Percentiles rank a stretch among this genome's conserved stretches.
Conservation (phyloP, 2,797 vertebrate species). For the Halcyon chelicuti region DNA sequence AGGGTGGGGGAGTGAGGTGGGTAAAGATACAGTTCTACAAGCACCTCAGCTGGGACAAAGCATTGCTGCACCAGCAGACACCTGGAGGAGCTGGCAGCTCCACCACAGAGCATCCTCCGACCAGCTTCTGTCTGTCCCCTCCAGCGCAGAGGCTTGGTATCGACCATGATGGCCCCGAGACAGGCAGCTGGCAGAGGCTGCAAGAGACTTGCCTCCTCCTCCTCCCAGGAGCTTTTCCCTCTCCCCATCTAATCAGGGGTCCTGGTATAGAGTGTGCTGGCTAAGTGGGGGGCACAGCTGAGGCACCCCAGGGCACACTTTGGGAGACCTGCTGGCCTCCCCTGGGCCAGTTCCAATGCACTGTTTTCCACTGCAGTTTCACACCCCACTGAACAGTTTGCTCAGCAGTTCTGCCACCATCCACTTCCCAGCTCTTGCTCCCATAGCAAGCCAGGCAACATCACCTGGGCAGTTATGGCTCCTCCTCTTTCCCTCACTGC, state of each 20-base stretch:
- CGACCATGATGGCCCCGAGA: neutral
- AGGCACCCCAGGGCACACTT: neutral
- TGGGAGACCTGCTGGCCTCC: accelerated
- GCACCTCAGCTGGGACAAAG: neutral
- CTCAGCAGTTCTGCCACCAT: neutral
- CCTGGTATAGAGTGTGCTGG: accelerated
- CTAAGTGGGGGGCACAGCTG: accelerated
- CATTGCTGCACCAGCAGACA: neutral
- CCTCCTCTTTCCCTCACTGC: neutral
- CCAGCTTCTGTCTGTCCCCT: neutral
- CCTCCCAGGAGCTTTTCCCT: neutral
- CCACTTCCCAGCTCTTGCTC: neutral
- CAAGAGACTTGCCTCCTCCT: neutral
- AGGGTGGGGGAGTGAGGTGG: no score
- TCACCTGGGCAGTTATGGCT: neutral
- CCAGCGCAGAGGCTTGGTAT: neutral
- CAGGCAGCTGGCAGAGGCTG: neutral
- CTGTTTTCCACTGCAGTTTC: neutral
- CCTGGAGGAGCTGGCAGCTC: neutral
- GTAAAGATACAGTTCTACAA: neutral
- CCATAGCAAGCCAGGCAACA: neutral
- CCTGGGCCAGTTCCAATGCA: neutral
- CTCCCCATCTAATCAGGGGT: neutral
- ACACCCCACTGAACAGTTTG: neutral
- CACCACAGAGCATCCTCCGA: neutral